phyloP scores from a whole-genome alignment of 2,797 vertebrate genomes.

The Anguilla pacifica region DNA sequence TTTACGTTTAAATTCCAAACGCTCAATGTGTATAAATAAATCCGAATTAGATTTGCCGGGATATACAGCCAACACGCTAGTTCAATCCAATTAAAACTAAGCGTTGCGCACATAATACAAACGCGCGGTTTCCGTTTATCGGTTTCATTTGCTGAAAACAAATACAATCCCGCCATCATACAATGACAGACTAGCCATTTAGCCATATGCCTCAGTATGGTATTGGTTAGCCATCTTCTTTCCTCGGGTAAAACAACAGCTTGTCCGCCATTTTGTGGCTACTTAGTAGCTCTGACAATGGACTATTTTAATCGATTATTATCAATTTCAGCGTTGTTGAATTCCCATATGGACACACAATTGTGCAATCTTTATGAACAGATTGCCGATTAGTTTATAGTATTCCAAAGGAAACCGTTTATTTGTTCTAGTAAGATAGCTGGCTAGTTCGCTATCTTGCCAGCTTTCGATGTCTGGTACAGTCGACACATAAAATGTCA shows the following conservation, averaged over 20 bases:
- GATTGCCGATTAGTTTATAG: conserved; percentile 61
- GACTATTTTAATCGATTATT: conserved; percentile 20
- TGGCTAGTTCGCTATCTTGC: conserved; percentile 21
- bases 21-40: background rate
- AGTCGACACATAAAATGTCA: conserved; percentile 18
- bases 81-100: background rate
- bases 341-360: conserved; percentile 23
- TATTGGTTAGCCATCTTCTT: conserved; percentile 9
- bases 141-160: background rate
- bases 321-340: conserved; percentile 19
- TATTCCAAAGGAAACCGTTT: conserved; percentile 16
- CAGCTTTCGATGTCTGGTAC: conserved; percentile 11
- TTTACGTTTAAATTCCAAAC: background rate
- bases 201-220: background rate
- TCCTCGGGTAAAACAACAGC: conserved; percentile 53
- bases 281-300: background rate
- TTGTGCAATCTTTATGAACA: conserved; percentile 76
- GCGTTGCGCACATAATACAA: background rate
- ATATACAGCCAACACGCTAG: background rate
- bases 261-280: conserved; percentile 64
- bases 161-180: conserved; percentile 11
- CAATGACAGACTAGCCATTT: background rate
- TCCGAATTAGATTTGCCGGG: background rate
- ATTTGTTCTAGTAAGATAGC: conserved; percentile 5
- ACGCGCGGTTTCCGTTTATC: background rate